Evolutionary conservation across 2,113 vertebrate genomes (phyloP), one percentile per base, ranked within the genome.

Genomic region (Kobus ellipsiprymnus): DNA sequence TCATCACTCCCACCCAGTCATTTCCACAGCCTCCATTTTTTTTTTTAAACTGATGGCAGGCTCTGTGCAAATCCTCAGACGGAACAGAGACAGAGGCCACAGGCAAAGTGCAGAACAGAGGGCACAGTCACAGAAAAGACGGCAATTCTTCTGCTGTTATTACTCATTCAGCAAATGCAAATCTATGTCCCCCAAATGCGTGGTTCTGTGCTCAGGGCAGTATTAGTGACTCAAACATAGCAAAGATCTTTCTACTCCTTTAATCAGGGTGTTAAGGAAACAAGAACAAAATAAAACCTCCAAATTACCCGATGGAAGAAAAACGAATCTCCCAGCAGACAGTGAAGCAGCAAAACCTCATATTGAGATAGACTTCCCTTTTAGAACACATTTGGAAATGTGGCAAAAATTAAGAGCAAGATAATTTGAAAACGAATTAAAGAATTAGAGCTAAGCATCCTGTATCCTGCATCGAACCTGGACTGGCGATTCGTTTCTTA

Each of bases 201-300:
- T 15, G 64, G 64, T 77, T 94, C 92, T 81, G 59, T 52, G 30
- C 27, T 81, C 40, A 62, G 48, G 30, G 59, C 62, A 54, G 60
- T 87, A 95, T 96, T 95, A 91, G 44, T 57, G 48, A 54, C 59
- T 97, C 36, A 44, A 71, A 77, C 12, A n/a, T 59, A 15, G 77
- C 64, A 88, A 94, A 95, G 13, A 57, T n/a, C 11, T 93, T 92
- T 93, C 64, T 94, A 97, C 94, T 89, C 93, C 74, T 95, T 97
- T 97, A 95, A 96, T 95, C 67, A 54, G 36, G 86, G 94, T 87
- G 96, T 62, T 92, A 91, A 87, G 88, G 50, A 94, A 96, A 90
- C 29, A 95, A 96, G 84, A 92, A 94, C 48, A 96, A 96, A 97
- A 85, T 78, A 94, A 98, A 92, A 82, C 29, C 59, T 85, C n/a